Evolutionary conservation across 2,113 vertebrate genomes (phyloP), one percentile per base, ranked within the genome.

Genomic region (Cheilinus undulatus): DNA sequence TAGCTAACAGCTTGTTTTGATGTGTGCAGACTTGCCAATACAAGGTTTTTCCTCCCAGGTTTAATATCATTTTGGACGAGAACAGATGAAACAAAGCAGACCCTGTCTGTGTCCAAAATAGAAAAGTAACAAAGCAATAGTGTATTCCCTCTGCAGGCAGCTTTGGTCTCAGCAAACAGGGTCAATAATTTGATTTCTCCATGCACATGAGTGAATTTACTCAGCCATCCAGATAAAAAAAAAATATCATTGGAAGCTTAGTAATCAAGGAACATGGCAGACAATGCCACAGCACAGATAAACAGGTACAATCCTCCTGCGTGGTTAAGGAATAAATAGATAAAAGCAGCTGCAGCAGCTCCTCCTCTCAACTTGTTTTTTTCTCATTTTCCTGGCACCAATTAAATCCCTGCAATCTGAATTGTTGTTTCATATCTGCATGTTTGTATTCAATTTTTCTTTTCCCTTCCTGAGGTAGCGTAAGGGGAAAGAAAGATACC

Each of bases 341-440:
- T 19, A 64, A 54, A 30, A 28, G 20, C 51, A 75, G 20, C 46
- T 46, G 56, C 72, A 30, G 48, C 53, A 28, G 8, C 46, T 46
- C 20, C 49, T 52, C 34, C 14, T 8, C 28, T 71, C 22, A 34
- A 13, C 22, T 15, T 6, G 3, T 13, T 66, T 71, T 34, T 60
- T 23, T 24, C 28, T 8, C 17, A 32, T 67, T 63, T 49, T 68
- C 57, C 40, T n/a, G 14, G 40, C 72, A 36, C 63, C 57, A 59
- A 83, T 81, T 60, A 59, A 71, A 79, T 71, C 34, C 36, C 69
- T 58, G 38, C 38, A 65, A 68, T 69, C 19, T 11, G 57, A 22
- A 12, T n/a, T 50, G 14, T 34, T 42, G 22, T 67, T 75, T 56
- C 46, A 2, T 76, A n/a, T 76, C 57, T 62, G 2, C 36, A 3